Conservation (phyloP, 2,113 vertebrate species). For the Microcebus lehilahytsara region DNA sequence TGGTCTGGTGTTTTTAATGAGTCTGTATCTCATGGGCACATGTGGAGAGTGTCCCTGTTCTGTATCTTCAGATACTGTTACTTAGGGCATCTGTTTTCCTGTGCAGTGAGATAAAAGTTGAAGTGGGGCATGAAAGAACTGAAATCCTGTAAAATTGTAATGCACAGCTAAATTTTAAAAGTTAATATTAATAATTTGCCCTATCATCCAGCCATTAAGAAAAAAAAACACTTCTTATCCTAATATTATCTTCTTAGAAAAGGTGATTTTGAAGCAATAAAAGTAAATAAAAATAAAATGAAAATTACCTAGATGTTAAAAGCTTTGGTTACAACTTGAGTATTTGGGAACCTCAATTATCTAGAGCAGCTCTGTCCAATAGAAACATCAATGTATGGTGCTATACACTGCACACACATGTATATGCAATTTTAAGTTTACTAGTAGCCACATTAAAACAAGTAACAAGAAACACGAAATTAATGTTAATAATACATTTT, state of each 20-base stretch:
- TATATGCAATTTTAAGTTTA: background rate
- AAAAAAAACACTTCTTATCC: background rate
- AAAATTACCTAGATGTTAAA: background rate
- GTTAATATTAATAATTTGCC: background rate
- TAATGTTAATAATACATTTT: background rate
- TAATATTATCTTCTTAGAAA: slow-evolving; percentile 10
- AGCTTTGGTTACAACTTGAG: background rate
- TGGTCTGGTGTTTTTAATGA: background rate
- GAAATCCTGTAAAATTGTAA: background rate
- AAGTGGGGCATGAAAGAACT: background rate
- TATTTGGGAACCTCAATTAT: background rate
- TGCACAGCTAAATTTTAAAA: background rate
- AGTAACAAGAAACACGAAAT: background rate
- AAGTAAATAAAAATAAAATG: background rate
- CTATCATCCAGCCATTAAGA: background rate
- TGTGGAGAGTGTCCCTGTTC: background rate
- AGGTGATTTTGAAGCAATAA: background rate
- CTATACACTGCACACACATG: background rate
- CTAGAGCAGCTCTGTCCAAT: background rate
- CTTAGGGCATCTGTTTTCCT: background rate
- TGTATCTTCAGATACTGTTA: background rate
- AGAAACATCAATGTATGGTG: background rate
- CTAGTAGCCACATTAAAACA: background rate
- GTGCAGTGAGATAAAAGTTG: background rate
- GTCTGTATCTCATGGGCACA: background rate